Evolutionary conservation across 1,140 invertebrate species (phyloP), one percentile per base, ranked within the genome.

Genomic region (Platyura marginata): DNA sequence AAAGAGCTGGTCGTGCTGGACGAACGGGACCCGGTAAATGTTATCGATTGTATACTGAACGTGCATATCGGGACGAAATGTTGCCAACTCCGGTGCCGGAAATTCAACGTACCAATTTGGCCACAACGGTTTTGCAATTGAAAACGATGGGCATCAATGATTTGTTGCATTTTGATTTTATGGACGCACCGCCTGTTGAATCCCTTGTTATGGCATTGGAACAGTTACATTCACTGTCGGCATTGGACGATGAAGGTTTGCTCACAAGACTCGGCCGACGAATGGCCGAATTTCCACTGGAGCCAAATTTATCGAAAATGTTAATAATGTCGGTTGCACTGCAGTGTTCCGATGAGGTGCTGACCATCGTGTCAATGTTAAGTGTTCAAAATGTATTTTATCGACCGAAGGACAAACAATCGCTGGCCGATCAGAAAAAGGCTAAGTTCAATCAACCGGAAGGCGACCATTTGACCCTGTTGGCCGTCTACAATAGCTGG

Each of bases 131-230:
- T 16, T 61, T 99, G 3, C 91, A 97, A 50, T 60, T 99, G 1
- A 99, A 99, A 63, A 95, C 95, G 0, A 98, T 99, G 93, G 96
- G 96, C 5, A 98, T 99, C 40, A 98, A 99, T 63, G 95, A 99
- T 65, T 66, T 99, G n/a, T 63, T 99, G n/a, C 83, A 93, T 55
- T 99, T 99, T 63, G 94, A 98, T 67, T 99, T 99, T 63, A 98
- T 99, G 95, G 96, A 99, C 63, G 88, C 95, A 0, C 96, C 96
- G 9, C 94, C 95, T 0, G 89, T 95, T 8, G 90, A 95, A 61
- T 86, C 92, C 0, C 70, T 99, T 35, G 92, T 98, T 13, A 94
- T 96, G 77, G 96, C 96, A 4, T 67, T 99, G 45, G 93, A 97
- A 60, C 89, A 95, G 49, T 66, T 99, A 21, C 94, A 99, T 66